Evolutionary conservation across 2,113 vertebrate species (phyloP).

Genomic region (Pardalotus punctatus): DNA sequence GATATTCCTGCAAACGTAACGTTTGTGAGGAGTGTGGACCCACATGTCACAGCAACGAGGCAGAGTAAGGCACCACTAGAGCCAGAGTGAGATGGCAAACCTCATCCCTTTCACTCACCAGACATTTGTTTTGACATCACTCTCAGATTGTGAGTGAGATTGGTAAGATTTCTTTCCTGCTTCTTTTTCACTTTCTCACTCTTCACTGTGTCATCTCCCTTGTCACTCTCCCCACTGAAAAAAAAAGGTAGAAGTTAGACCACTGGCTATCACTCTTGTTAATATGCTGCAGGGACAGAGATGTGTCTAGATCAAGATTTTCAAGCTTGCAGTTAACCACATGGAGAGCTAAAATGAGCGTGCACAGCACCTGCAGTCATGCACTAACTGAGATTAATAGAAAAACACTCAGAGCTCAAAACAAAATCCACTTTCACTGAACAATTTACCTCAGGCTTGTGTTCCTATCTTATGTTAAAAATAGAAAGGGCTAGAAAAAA

Average conservation of each 20-base stretch:
- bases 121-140: neutral
- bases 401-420: neutral
- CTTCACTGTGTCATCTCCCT: neutral
- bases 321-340: neutral
- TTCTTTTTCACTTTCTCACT: neutral
- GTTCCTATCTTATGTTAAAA: neutral
- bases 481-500: neutral
- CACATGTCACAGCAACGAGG: accelerated
- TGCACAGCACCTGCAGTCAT: neutral
- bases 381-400: neutral
- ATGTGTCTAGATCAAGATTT: neutral
- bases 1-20: neutral
- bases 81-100: neutral
- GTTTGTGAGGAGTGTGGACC: neutral
- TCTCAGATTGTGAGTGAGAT: neutral
- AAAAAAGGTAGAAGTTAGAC: neutral
- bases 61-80: neutral
- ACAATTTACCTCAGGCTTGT: neutral
- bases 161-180: neutral
- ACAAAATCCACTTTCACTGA: neutral
- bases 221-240: neutral
- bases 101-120: neutral
- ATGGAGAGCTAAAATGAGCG: neutral
- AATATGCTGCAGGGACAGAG: neutral
- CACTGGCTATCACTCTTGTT: neutral